phyloP scores from a whole-genome alignment of 2,888 invertebrate species.

The Diarsia dahlii region DNA sequence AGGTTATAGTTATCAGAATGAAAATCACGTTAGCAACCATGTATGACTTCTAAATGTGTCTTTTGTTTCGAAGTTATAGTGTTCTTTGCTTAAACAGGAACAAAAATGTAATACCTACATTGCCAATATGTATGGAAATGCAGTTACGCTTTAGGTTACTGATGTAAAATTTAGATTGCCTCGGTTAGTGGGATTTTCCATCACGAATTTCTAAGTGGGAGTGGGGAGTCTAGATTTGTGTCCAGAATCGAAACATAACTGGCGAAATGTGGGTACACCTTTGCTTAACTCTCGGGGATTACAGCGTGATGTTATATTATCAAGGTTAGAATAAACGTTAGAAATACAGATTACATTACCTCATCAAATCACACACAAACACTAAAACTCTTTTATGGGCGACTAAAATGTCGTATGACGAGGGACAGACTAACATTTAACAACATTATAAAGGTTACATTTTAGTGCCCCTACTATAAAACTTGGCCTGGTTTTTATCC shows the following conservation, averaged over 20 bases:
- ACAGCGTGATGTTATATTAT: no score
- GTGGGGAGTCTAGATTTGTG: no score
- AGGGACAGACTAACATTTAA: slow-evolving; percentile 35
- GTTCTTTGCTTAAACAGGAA: background rate
- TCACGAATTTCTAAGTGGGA: no score
- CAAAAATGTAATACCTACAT: no score
- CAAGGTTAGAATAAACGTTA: no score
- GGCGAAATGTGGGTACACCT: no score
- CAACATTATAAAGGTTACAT: slow-evolving; percentile 41
- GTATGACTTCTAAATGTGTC: slow-evolving; percentile 4
- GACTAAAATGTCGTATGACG: slow-evolving; percentile 43
- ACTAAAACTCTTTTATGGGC: slow-evolving; percentile 26
- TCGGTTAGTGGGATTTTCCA: no score
- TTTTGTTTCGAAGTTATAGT: slow-evolving; percentile 30
- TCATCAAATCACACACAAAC: slow-evolving; percentile 13
- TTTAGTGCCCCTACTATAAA: slow-evolving; percentile 40
- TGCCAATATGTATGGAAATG: no score
- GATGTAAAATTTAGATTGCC: no score
- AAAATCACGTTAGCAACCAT: slow-evolving; percentile 34
- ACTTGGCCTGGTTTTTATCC: slow-evolving; percentile 37
- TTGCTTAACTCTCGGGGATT: no score
- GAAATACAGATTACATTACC: slow-evolving; percentile 17
- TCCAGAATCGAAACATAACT: no score
- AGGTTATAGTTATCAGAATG: slow-evolving; percentile 39
- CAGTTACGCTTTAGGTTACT: no score